A percentile compares a stretch with the other conserved stretches of the same genome.
These are phyloP conservation scores for Gobionotothen gibberifrons DNA, from an alignment of 2,797 vertebrate species.

Conservation along the genomic window DNA sequence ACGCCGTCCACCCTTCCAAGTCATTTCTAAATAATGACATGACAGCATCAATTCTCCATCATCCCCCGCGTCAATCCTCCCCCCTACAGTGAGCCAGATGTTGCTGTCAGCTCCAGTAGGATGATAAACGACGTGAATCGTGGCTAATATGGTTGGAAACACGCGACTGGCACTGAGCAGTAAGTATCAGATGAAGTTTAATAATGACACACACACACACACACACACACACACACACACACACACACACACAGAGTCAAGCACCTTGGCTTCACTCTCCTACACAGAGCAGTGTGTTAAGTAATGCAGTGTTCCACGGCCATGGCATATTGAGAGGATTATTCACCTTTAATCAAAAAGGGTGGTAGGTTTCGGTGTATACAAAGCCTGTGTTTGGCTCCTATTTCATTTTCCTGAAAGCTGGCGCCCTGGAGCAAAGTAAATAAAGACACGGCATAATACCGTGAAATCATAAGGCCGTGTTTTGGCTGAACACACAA, in stretches of 20 bases:
- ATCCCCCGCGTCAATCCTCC: constrained; percentile 15
- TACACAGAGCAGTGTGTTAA: constrained; percentile 2
- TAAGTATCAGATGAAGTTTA: constrained; percentile 2
- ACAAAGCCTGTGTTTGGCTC: constrained; percentile 15
- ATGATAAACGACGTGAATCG: constrained; percentile 52
- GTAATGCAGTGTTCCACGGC: neutral
- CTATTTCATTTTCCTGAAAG: constrained; percentile 32
- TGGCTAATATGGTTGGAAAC: constrained; percentile 23
- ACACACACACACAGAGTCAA: neutral
- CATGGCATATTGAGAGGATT: constrained; percentile 11
- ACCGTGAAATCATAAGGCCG: constrained; percentile 39
- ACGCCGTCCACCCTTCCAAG: constrained; percentile 12
- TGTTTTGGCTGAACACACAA: constrained; percentile 54
- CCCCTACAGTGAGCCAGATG: constrained; percentile 46
- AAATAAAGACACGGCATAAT: constrained; percentile 41
- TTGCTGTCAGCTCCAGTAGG: constrained; percentile 41
- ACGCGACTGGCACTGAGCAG: constrained; percentile 2
- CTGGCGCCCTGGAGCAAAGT: constrained; percentile 34
- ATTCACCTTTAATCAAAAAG: constrained; percentile 32
- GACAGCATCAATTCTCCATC: constrained; percentile 47
- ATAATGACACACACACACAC: neutral
- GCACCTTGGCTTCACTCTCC: constrained; percentile 13
- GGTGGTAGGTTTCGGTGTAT: neutral
- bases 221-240: neutral
- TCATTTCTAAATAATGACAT: constrained; percentile 16